phyloP scores from a whole-genome alignment of 64 coral and sea anemone genomes.

The Montipora efflorescens region DNA sequence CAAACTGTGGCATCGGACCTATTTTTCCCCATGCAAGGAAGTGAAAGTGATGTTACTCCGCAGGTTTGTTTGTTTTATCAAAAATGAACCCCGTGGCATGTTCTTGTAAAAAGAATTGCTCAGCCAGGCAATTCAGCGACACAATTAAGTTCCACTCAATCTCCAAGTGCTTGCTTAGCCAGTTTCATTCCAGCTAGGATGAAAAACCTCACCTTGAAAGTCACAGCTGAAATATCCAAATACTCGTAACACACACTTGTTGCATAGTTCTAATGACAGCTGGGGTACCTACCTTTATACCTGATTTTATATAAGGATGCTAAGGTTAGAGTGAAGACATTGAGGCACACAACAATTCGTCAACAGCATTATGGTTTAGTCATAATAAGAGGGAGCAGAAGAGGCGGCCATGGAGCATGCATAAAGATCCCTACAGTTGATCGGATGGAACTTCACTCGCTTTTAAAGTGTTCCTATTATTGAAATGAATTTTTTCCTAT shows the following conservation, averaged over 20 bases:
- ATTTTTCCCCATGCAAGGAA: constrained; percentile 29
- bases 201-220: neutral
- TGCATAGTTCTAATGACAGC: neutral
- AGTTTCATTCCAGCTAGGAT: too few relatives aligned
- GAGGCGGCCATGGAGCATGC: too few relatives aligned
- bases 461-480: neutral
- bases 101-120: too few relatives aligned
- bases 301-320: too few relatives aligned
- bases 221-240: neutral
- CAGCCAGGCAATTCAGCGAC: too few relatives aligned
- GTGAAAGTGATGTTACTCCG: neutral
- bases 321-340: too few relatives aligned
- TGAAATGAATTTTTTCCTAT: neutral
- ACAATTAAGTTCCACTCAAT: too few relatives aligned
- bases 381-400: too few relatives aligned
- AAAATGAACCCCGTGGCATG: neutral
- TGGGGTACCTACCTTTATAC: neutral
- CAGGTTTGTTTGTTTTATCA: neutral
- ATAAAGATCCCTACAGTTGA: too few relatives aligned
- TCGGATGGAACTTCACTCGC: neutral
- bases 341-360: too few relatives aligned
- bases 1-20: constrained; percentile 29
- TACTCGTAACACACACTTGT: neutral
- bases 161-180: too few relatives aligned
- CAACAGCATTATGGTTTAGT: too few relatives aligned